Evolutionary conservation across 1,140 invertebrate species (phyloP).

Genomic region (Cryptotermes secundus): DNA sequence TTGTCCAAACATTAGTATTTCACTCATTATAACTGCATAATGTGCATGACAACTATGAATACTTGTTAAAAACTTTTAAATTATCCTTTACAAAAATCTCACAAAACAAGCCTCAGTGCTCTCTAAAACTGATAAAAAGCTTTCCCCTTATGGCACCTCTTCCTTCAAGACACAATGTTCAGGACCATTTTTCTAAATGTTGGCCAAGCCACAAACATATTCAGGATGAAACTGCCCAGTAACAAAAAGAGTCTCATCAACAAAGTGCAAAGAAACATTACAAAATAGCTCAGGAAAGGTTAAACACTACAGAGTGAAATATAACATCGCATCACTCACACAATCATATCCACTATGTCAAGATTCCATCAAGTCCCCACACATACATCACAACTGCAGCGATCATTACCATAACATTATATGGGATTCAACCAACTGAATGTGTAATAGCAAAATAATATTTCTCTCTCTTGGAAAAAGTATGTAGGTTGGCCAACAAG

Average conservation of each 20-base stretch:
- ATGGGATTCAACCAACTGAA: too few relatives aligned
- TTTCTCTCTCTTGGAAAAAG: background rate
- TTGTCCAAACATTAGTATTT: background rate
- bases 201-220: background rate
- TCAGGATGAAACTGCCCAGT: too few relatives aligned
- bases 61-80: background rate
- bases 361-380: too few relatives aligned
- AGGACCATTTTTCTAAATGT: background rate
- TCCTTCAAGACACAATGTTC: background rate
- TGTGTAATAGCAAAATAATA: background rate
- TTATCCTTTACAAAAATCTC: background rate
- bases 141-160: conserved; percentile 7
- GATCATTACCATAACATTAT: too few relatives aligned
- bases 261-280: too few relatives aligned
- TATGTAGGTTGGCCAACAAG: conserved; percentile 5
- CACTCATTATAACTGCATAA: background rate
- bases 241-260: too few relatives aligned
- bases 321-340: too few relatives aligned
- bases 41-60: background rate
- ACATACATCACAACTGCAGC: too few relatives aligned
- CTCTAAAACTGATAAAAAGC: background rate
- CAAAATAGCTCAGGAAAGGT: too few relatives aligned
- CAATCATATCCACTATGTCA: too few relatives aligned
- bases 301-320: too few relatives aligned
- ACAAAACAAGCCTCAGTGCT: background rate